phyloP scores from a whole-genome alignment of 2,888 invertebrate species.

The Agrilus mali region DNA sequence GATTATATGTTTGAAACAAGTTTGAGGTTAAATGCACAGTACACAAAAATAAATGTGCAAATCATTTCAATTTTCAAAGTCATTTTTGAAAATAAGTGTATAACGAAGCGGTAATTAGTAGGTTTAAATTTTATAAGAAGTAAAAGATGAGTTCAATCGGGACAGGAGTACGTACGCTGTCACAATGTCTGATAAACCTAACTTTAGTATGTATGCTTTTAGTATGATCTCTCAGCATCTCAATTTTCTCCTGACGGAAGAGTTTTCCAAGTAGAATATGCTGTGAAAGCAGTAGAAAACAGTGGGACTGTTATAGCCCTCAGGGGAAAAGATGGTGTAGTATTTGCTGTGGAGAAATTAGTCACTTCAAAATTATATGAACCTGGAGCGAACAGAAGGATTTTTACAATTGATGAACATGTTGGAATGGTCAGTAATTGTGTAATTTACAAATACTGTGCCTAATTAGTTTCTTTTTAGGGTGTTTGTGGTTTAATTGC shows the following conservation, averaged over 20 bases:
- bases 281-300: slow-evolving; percentile 92
- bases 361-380: slow-evolving; percentile 90
- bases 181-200: slow-evolving; percentile 3
- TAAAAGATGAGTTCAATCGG: slow-evolving; percentile 85
- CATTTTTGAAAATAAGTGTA: too few relatives aligned
- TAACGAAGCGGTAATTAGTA: too few relatives aligned
- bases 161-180: slow-evolving; percentile 64
- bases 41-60: neutral
- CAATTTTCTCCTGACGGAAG: slow-evolving; percentile 99
- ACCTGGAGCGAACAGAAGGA: slow-evolving; percentile 78
- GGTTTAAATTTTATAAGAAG: too few relatives aligned
- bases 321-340: slow-evolving; percentile 90
- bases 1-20: too few relatives aligned
- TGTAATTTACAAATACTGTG: neutral
- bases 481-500: slow-evolving; percentile 86
- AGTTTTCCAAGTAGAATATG: slow-evolving; percentile 99
- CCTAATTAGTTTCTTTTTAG: slow-evolving; percentile 33
- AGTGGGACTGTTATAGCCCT: slow-evolving; percentile 88
- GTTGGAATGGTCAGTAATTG: slow-evolving; percentile 70
- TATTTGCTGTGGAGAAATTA: slow-evolving; percentile 95
- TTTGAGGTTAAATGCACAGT: neutral
- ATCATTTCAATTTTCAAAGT: too few relatives aligned
- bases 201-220: slow-evolving; percentile 25
- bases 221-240: slow-evolving; percentile 99
- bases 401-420: slow-evolving; percentile 86